phyloP scores from a whole-genome alignment of 2,113 vertebrate genomes.

The Cephalopterus ornatus region DNA sequence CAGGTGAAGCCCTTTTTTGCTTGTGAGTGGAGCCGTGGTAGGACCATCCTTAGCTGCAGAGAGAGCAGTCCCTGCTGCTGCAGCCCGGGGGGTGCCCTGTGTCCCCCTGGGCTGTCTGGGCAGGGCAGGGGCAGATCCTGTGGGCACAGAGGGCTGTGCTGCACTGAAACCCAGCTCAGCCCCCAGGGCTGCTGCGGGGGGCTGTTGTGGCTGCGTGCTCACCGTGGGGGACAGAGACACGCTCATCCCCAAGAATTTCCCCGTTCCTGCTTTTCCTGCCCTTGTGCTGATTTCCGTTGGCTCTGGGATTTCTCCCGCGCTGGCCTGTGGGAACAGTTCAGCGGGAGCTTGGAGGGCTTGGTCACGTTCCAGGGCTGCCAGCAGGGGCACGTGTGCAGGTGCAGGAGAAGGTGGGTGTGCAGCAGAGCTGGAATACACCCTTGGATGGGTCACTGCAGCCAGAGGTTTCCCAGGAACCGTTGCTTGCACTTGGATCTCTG shows the following conservation, averaged over 20 bases:
- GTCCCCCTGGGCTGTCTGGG: not conserved
- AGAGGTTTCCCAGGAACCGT: not conserved
- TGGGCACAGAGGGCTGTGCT: not conserved
- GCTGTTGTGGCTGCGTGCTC: not conserved
- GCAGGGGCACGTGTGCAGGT: not conserved
- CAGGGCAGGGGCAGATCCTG: not conserved
- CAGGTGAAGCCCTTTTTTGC: no score
- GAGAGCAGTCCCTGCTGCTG: not conserved
- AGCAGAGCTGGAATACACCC: not conserved
- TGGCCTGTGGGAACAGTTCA: not conserved
- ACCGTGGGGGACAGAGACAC: accelerated
- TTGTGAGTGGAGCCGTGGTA: accelerated
- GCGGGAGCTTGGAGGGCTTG: not conserved
- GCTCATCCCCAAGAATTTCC: accelerated
- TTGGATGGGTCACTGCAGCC: not conserved
- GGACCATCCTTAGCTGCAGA: not conserved
- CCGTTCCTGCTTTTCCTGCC: not conserved
- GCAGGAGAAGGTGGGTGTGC: not conserved
- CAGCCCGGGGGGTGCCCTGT: not conserved
- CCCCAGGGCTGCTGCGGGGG: not conserved
- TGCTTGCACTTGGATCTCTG: not conserved
- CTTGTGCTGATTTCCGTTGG: not conserved
- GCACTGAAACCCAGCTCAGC: not conserved
- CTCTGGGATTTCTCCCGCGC: not conserved
- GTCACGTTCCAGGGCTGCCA: not conserved